A percentile compares a stretch with the other conserved stretches of the same genome.
Evolutionary conservation across 2,797 vertebrate species (phyloP).

Genomic region (Falco biarmicus): DNA sequence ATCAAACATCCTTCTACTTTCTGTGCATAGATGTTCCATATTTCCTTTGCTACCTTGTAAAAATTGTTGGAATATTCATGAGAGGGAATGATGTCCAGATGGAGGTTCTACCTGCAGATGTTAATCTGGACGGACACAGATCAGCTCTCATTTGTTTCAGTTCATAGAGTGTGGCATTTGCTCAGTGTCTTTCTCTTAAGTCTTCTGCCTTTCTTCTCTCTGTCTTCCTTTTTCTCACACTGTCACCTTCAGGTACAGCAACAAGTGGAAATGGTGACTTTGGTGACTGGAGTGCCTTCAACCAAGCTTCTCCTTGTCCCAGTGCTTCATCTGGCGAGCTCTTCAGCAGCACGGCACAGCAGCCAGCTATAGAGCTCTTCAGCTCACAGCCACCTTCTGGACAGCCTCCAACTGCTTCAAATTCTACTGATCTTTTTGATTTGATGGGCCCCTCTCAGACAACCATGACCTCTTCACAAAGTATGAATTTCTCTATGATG

Average conservation of each 20-base stretch:
- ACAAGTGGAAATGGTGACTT: constrained; percentile 90
- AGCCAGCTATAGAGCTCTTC: constrained; percentile 82
- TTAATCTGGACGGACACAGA: constrained; percentile 90
- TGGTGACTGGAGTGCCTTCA: constrained; percentile 96
- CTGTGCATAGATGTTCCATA: constrained; percentile 31
- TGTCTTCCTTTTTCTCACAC: not conserved
- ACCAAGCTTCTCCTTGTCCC: constrained; percentile 81
- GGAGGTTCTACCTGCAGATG: constrained; percentile 89
- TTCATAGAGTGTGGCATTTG: constrained; percentile 64
- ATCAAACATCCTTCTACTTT: constrained; percentile 26
- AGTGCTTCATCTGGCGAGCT: constrained; percentile 74
- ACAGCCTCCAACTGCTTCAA: constrained; percentile 76
- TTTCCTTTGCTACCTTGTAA: constrained; percentile 70
- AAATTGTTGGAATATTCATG: constrained; percentile 80
- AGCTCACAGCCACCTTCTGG: constrained; percentile 72
- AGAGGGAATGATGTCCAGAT: constrained; percentile 84
- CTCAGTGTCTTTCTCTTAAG: constrained; percentile 39
- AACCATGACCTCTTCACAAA: constrained; percentile 90
- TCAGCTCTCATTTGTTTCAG: constrained; percentile 89
- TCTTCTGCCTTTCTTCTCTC: constrained; percentile 10
- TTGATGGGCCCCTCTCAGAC: constrained; percentile 89
- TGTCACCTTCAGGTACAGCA: constrained; percentile 72
- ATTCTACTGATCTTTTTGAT: constrained; percentile 90
- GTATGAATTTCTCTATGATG: constrained; percentile 94
- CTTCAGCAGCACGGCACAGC: constrained; percentile 72